Percentiles rank a stretch among this genome's conserved stretches.
Evolutionary conservation across 2,113 vertebrate genomes (phyloP).

Genomic region (Heterotis niloticus): DNA sequence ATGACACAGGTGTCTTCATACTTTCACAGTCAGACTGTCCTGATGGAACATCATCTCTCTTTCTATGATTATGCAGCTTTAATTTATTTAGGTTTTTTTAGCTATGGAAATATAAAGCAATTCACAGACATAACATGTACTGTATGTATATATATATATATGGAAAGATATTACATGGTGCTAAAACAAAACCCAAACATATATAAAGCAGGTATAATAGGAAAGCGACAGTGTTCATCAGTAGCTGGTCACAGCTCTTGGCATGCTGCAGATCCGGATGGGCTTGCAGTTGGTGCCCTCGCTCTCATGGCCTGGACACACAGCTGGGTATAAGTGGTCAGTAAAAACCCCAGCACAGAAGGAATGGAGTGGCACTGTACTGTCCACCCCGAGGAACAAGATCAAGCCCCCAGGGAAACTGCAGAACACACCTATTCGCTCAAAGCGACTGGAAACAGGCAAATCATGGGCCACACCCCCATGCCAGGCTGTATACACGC

Average conservation of each 20-base stretch:
- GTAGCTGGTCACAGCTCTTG: slow-evolving; percentile 39
- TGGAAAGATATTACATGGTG: no score
- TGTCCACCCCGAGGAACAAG: slow-evolving; percentile 71
- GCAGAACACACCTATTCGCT: slow-evolving; percentile 71
- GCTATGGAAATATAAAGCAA: no score
- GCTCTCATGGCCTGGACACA: slow-evolving; percentile 69
- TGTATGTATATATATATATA: no score
- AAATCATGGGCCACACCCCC: slow-evolving; percentile 53
- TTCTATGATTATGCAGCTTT: no score
- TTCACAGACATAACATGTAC: no score
- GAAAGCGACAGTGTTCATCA: neutral
- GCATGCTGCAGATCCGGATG: slow-evolving; percentile 54
- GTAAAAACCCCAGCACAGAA: slow-evolving; percentile 69
- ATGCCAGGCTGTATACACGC: slow-evolving; percentile 74
- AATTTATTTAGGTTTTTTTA: no score
- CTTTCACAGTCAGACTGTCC: neutral
- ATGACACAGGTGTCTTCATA: neutral
- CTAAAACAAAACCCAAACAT: no score
- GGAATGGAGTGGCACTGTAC: slow-evolving; percentile 68
- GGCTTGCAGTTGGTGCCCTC: slow-evolving; percentile 58
- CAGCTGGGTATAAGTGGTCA: slow-evolving; percentile 57
- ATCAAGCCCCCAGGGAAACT: slow-evolving; percentile 73
- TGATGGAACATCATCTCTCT: no score
- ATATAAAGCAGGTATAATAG: no score
- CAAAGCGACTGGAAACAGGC: slow-evolving; percentile 43